Base-by-base conservation (phyloP, 2,113 vertebrate genomes). In the Gyps fulvus region DNA sequence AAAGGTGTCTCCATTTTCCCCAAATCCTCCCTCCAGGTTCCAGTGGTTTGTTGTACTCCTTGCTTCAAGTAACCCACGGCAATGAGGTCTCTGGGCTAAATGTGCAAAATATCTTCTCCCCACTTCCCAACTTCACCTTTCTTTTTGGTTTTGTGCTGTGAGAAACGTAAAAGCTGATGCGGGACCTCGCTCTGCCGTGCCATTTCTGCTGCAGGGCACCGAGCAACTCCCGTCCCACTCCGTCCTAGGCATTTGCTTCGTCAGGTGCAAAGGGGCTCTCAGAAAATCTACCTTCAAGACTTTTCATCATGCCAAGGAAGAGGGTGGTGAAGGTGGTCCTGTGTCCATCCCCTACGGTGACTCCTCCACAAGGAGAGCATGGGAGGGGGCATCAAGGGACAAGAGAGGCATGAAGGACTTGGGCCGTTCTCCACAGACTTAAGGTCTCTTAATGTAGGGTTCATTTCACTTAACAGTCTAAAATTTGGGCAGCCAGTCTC, bases 231-330 rank as follows among this genome's bases (percentile, higher is more conserved):
- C 9, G 2, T 50, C 57, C 69, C 40, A 65, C 23, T 11, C 22
- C 3, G 1, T 21, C 50, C 36, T 21, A 12, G 49, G 23, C 16
- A 42, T n/a, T 62, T 2, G 1, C 29, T 50, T 70, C 4, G 0
- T 29, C 3, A 13, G 34, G 34, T 58, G 19, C 63, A 77, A 87
- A 61, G 22, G 11, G 27, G 23, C 32, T 21, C 34, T 32, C 32
- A 49, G 54, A 74, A 78, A 90, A 90, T 49, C 45, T 62, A 13
- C 34, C 43, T 70, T 52, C 7, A 6, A 87, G 70, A 34, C 8
- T 42, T 49, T 58, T 62, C 59, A 65, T 61, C 7, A 14, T 20
- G 52, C 10, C 36, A 62, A 71, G 17, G 47, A 66, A 40, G 47
- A 85, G 16, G n/a, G n/a, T n/a, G n/a, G n/a, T n/a, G n/a, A n/a